Evolutionary conservation across 1,140 invertebrate species (phyloP).

Genomic region (Latrodectus geometricus): DNA sequence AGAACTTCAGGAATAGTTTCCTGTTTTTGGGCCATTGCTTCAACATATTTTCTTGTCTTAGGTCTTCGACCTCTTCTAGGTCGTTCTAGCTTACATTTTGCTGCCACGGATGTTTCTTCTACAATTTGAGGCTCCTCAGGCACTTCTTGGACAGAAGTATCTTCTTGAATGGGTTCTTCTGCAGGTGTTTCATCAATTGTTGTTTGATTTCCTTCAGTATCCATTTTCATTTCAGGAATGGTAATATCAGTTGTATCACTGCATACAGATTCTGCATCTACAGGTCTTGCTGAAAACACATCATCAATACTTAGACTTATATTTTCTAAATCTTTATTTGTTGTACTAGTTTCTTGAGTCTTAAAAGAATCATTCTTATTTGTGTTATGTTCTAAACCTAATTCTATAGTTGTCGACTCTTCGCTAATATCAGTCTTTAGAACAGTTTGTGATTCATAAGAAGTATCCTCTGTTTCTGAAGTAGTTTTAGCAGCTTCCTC

Average conservation of each 20-base stretch:
- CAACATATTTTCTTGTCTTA: constrained; percentile 64
- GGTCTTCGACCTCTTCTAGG: constrained; percentile 63
- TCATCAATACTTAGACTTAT: constrained; percentile 35
- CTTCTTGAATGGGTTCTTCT: constrained; percentile 33
- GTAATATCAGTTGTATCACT: constrained; percentile 60
- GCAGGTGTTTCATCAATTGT: background rate
- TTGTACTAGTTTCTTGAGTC: background rate
- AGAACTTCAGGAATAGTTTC: constrained; percentile 14
- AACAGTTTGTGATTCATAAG: background rate
- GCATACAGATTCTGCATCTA: constrained; percentile 53
- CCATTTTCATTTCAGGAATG: constrained; percentile 51
- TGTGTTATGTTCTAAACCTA: background rate
- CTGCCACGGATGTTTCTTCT: constrained; percentile 2
- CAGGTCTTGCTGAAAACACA: constrained; percentile 27
- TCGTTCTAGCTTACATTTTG: constrained; percentile 48
- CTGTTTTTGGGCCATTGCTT: constrained; percentile 29
- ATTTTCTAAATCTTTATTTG: background rate
- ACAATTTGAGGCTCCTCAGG: constrained; percentile 1
- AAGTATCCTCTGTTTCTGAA: background rate
- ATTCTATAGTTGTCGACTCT: background rate
- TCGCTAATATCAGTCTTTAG: background rate
- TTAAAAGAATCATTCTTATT: background rate
- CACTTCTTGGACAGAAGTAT: background rate
- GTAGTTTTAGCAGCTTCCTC: constrained; percentile 9
- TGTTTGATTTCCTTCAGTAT: constrained; percentile 29